Percentiles rank a stretch among this genome's conserved stretches.
phyloP scores from a whole-genome alignment of 2,888 invertebrate species.

The Pemphredon lugubris region DNA sequence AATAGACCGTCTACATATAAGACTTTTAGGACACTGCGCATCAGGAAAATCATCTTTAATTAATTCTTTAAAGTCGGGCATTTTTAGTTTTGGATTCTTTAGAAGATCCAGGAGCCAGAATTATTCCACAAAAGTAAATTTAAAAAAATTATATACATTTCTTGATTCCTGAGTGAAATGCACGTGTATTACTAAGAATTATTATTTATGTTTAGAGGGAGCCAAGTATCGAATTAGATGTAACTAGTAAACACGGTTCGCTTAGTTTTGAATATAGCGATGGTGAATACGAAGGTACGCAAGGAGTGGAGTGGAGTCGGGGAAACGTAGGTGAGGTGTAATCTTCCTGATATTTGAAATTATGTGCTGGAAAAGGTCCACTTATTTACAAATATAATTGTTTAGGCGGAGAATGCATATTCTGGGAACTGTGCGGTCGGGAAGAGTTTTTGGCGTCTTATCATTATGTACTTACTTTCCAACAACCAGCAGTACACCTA shows the following conservation, averaged over 20 bases:
- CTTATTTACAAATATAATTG: constrained; percentile 39
- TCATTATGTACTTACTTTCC: constrained; percentile 86
- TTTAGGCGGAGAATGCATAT: constrained; percentile 82
- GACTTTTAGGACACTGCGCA: constrained; percentile 87
- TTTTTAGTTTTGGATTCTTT: constrained; percentile 86
- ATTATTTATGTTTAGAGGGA: constrained; percentile 78
- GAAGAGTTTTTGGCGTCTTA: constrained; percentile 87
- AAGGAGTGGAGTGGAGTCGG: constrained; percentile 78
- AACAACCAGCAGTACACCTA: constrained; percentile 83
- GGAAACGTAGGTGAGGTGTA: constrained; percentile 77
- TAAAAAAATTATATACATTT: background rate
- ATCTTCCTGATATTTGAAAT: too few relatives aligned
- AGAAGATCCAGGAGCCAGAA: constrained; percentile 82
- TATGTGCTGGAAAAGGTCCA: too few relatives aligned
- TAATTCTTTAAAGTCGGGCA: constrained; percentile 86
- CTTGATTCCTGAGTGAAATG: background rate
- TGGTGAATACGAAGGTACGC: constrained; percentile 78
- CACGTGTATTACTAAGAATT: background rate
- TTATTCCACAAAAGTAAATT: constrained; percentile 73
- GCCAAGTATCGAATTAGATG: constrained; percentile 83
- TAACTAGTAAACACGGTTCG: constrained; percentile 84
- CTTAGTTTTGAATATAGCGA: constrained; percentile 83
- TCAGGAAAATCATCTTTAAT: constrained; percentile 88
- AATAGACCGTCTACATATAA: constrained; percentile 85
- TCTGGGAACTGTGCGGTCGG: constrained; percentile 90